A percentile compares a stretch with the other conserved stretches of the same genome.
phyloP scores from a whole-genome alignment of 2,888 invertebrate genomes.

The Ischnura elegans region DNA sequence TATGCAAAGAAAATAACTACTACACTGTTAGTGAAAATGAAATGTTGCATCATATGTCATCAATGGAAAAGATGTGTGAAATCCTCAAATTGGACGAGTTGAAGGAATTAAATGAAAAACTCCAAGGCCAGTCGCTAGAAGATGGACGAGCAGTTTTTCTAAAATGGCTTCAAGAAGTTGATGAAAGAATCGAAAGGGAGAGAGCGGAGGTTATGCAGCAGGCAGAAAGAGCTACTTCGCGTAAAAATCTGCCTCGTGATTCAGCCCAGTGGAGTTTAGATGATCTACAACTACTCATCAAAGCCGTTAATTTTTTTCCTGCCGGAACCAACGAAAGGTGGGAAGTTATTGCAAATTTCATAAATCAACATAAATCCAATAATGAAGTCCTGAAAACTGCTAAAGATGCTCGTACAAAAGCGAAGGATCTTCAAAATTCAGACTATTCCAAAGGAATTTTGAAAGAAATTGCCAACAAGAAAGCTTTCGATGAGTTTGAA shows the following conservation, averaged over 20 bases:
- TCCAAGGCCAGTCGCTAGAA: constrained; percentile 73
- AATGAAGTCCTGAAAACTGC: constrained; percentile 85
- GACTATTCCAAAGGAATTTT: constrained; percentile 91
- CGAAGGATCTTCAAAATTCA: constrained; percentile 94
- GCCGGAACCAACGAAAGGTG: constrained; percentile 95
- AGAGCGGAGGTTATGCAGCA: constrained; percentile 76
- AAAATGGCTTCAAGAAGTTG: constrained; percentile 85
- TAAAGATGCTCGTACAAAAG: constrained; percentile 96
- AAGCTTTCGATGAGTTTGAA: constrained; percentile 94
- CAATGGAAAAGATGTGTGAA: constrained; percentile 95
- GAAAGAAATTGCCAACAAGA: constrained; percentile 93
- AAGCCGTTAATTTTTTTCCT: constrained; percentile 98
- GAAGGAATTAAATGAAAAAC: constrained; percentile 74
- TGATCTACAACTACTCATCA: constrained; percentile 94
- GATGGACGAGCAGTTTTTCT: constrained; percentile 85
- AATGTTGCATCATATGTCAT: constrained; percentile 90
- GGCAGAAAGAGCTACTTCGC: constrained; percentile 76
- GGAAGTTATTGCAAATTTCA: constrained; percentile 97
- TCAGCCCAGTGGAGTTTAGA: constrained; percentile 89
- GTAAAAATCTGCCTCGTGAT: constrained; percentile 78
- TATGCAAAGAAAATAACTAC: constrained; percentile 90
- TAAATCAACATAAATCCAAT: constrained; percentile 90
- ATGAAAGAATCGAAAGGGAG: constrained; percentile 85
- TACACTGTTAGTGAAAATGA: constrained; percentile 87
- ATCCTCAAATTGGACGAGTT: constrained; percentile 83